phyloP scores from a whole-genome alignment of 2,888 invertebrate genomes.

The Orthonychiurus folsomi region DNA sequence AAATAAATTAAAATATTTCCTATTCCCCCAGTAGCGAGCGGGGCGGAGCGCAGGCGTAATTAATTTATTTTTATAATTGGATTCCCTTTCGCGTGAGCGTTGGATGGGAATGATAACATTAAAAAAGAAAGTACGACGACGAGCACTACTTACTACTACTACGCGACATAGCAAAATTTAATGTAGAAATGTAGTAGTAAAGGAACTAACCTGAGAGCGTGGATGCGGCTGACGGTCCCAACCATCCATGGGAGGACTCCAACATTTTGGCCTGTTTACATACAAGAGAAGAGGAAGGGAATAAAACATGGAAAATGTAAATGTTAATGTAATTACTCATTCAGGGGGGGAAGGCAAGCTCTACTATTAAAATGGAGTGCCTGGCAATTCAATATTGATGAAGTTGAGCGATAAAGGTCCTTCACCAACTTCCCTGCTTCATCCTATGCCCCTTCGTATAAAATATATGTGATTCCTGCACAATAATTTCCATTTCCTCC shows the following conservation, averaged over 20 bases:
- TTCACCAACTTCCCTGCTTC: neutral
- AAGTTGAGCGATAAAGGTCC: neutral
- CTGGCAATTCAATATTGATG: slow-evolving; percentile 1
- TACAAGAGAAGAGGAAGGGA: neutral
- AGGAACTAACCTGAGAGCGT: slow-evolving; percentile 65
- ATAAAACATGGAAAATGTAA: slow-evolving; percentile 9
- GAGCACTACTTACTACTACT: neutral
- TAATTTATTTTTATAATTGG: neutral
- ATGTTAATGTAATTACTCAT: slow-evolving; percentile 8
- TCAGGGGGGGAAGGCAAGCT: neutral
- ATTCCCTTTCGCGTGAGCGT: neutral
- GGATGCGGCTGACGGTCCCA: slow-evolving; percentile 78
- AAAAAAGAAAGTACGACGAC: neutral
- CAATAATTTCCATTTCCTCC: neutral
- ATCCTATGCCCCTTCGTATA: neutral
- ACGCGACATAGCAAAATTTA: neutral
- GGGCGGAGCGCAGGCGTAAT: too few species aligned
- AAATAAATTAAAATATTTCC: neutral
- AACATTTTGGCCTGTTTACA: slow-evolving; percentile 74
- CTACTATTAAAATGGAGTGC: slow-evolving; percentile 1
- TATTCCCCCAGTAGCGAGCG: too few species aligned
- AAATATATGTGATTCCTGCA: neutral
- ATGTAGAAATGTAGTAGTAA: neutral
- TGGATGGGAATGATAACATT: neutral
- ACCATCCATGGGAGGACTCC: slow-evolving; percentile 86